Percentiles rank a stretch among this genome's conserved stretches.
Evolutionary conservation across 2,888 invertebrate genomes (phyloP).

Genomic region (Oscheius sp.): DNA sequence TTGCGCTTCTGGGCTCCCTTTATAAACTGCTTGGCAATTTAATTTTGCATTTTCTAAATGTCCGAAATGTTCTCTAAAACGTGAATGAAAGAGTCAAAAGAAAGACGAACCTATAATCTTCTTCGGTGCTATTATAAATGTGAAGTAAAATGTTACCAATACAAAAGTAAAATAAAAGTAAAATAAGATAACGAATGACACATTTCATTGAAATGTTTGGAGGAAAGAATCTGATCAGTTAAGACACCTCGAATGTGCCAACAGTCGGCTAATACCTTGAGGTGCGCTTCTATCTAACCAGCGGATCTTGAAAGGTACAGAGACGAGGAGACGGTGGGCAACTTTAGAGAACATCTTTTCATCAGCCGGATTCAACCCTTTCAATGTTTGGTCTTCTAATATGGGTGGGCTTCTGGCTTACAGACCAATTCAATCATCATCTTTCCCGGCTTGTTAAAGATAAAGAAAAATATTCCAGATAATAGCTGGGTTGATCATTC

Average conservation of each 20-base stretch:
- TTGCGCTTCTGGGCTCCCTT: neutral
- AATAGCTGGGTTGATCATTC: too few species aligned
- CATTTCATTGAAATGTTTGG: neutral
- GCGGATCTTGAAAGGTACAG: slow-evolving; percentile 1
- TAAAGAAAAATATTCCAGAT: too few species aligned
- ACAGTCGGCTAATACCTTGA: neutral
- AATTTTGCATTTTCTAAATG: neutral
- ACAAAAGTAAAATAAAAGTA: neutral
- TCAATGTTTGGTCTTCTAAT: too few species aligned
- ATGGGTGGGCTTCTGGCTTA: too few species aligned
- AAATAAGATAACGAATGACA: neutral
- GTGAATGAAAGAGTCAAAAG: neutral
- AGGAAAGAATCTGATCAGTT: neutral
- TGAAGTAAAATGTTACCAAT: neutral
- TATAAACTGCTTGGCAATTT: neutral
- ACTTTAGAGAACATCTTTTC: too few species aligned
- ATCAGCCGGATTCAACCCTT: too few species aligned
- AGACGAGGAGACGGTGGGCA: neutral
- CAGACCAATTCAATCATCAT: too few species aligned
- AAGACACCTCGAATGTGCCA: slow-evolving; percentile 3
- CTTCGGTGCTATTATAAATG: neutral
- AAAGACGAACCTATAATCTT: neutral
- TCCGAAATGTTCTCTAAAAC: neutral
- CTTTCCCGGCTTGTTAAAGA: too few species aligned
- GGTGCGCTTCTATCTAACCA: neutral